A percentile compares a stretch with the other conserved stretches of the same genome.
Evolutionary conservation across 2,113 vertebrate species (phyloP).

Genomic region (Dromas ardeola): DNA sequence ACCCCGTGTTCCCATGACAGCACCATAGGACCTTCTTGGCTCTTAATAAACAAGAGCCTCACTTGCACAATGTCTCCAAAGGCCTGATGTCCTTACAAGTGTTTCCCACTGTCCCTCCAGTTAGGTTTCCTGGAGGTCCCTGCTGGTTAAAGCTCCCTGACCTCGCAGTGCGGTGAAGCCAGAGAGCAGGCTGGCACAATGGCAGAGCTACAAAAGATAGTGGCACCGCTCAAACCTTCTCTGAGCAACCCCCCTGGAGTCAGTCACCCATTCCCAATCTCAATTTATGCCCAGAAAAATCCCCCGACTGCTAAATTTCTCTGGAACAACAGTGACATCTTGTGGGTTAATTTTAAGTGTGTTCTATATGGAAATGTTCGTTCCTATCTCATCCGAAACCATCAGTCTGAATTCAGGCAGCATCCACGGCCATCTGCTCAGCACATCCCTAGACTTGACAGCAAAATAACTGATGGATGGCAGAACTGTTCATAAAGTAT

Average conservation of each 20-base stretch:
- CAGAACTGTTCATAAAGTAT: not conserved
- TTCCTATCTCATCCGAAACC: not conserved
- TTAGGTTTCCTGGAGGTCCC: not conserved
- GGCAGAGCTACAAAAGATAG: not conserved
- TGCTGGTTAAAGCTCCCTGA: not conserved
- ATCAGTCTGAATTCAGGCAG: not conserved
- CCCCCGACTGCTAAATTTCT: not conserved
- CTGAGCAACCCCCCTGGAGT: not conserved
- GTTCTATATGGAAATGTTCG: not conserved
- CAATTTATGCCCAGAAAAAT: not conserved
- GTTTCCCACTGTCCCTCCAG: not conserved
- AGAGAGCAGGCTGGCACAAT: fast-evolving
- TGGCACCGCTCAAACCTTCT: not conserved
- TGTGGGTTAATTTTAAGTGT: constrained; percentile 49
- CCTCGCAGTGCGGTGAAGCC: fast-evolving
- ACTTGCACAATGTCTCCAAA: not conserved
- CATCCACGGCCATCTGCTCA: not conserved
- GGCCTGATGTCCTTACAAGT: not conserved
- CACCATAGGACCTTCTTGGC: not conserved
- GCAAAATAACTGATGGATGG: not conserved
- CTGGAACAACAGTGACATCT: constrained; percentile 75
- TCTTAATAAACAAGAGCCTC: too few species aligned
- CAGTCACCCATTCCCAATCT: not conserved
- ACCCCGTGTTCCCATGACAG: fast-evolving
- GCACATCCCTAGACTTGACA: not conserved